phyloP scores from a whole-genome alignment of 1,140 invertebrate species.

The Drosophila virilis region DNA sequence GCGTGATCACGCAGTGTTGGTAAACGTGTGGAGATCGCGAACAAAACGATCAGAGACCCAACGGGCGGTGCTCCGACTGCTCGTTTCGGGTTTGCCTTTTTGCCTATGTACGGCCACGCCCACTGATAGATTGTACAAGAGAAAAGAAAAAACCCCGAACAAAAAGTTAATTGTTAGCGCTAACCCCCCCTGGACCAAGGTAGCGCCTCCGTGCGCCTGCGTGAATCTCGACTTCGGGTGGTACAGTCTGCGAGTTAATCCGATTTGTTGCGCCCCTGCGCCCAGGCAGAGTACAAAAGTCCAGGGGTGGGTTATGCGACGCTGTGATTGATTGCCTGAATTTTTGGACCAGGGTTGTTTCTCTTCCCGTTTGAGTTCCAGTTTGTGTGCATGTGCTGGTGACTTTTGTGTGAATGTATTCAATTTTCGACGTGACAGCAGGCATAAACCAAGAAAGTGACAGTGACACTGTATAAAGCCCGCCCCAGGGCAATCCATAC shows the following conservation, averaged over 20 bases:
- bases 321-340: slow-evolving; percentile 80
- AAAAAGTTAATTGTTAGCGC: slow-evolving; percentile 76
- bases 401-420: slow-evolving; percentile 63
- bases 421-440: slow-evolving; percentile 58
- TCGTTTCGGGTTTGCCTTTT: slow-evolving; percentile 38
- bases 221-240: slow-evolving; percentile 51
- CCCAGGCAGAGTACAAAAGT: slow-evolving; percentile 11
- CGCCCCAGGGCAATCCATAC: too few species aligned
- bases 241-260: slow-evolving; percentile 78
- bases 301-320: slow-evolving; percentile 71
- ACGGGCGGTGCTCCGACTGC: slow-evolving; percentile 25
- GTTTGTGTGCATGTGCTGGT: slow-evolving; percentile 5
- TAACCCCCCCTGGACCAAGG: slow-evolving; percentile 45
- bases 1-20: slow-evolving; percentile 53
- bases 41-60: slow-evolving; percentile 17
- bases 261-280: slow-evolving; percentile 71
- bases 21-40: slow-evolving; percentile 38
- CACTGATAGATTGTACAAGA: slow-evolving; percentile 9
- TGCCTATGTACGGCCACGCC: slow-evolving; percentile 39
- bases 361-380: slow-evolving; percentile 11
- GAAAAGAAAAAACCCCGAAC: slow-evolving; percentile 43
- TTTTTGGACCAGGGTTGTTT: slow-evolving; percentile 36
- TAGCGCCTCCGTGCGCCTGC: slow-evolving; percentile 59
- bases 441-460: too few species aligned
- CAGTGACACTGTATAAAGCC: too few species aligned